Evolutionary conservation across 2,888 invertebrate genomes (phyloP), one percentile per base, ranked within the genome.

Genomic region (Thecocarcelia acutangulata): DNA sequence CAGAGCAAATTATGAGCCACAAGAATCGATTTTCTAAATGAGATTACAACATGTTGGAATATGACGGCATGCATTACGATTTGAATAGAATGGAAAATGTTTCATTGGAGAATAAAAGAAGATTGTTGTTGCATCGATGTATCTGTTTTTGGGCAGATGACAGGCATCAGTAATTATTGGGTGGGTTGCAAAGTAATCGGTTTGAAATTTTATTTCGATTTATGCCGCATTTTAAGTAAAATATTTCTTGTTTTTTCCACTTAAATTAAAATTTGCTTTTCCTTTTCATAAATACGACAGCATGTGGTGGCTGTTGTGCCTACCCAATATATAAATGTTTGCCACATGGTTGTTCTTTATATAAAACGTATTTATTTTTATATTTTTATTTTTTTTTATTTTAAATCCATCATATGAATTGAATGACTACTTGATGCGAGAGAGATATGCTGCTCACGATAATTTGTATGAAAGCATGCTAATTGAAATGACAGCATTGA

Each of bases 401-500:
- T 59, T 59, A 9, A 40, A 54, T 76, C 69, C 61, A 50, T 64
- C 77, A 77, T 64, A 59, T 56, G 68, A 56, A 63, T 69, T 73
- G 68, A 68, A 77, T 77, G 77, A 77, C 77, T 80, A 72, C 54
- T 63, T 74, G 66, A 69, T 76, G 46, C 61, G 54, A 48, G 63
- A 28, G 52, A 66, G 52, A 74, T 70, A 17, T 82, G 56, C 37
- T 58, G 56, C 50, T 56, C 63, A 74, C 82, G 64, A 82, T 77
- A 81, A 77, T 77, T 33, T 81, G 61, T 77, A 78, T 78, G 58
- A 59, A 78, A 69, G 82, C 69, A 64, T 74, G 78, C 73, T 82
- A 82, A 82, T 82, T 82, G 82, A 82, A 70, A 82, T 78, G 82
- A 82, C 82, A 82, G 82, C 77, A 74, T 66, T 78, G 82, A 82